phyloP scores from a whole-genome alignment of 2,113 vertebrate species.

The Tenrec ecaudatus region DNA sequence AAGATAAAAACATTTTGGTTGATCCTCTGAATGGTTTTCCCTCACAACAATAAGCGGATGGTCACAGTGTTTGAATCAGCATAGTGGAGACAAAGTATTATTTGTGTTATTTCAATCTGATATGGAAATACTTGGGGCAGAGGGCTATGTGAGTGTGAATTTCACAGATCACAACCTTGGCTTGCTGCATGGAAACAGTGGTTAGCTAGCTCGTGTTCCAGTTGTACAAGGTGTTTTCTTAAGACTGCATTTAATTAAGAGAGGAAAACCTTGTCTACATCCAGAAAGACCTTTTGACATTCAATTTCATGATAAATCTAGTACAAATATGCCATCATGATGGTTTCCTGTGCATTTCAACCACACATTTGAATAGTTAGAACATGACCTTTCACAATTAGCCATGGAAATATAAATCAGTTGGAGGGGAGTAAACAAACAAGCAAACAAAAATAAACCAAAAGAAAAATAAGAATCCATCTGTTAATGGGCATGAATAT shows the following conservation, averaged over 20 bases:
- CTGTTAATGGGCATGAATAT: constrained; percentile 37
- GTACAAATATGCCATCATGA: constrained; percentile 23
- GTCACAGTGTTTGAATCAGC: background rate
- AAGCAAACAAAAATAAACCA: no score
- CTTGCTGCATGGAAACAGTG: background rate
- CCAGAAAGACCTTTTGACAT: constrained; percentile 27
- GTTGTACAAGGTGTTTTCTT: constrained; percentile 11
- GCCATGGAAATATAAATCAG: constrained; percentile 52
- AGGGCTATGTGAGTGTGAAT: rapidly evolving
- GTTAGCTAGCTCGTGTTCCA: background rate
- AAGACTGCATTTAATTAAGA: constrained; percentile 29
- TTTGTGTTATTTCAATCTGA: background rate
- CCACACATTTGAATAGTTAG: constrained; percentile 57
- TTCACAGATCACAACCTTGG: background rate
- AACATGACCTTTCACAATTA: constrained; percentile 28
- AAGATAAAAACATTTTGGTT: constrained; percentile 20
- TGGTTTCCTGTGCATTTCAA: constrained; percentile 47
- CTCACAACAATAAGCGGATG: background rate
- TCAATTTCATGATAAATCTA: constrained; percentile 41
- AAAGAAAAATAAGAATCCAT: constrained; percentile 62
- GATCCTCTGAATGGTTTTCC: constrained; percentile 48
- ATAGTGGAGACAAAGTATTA: background rate
- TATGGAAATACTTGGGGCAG: background rate
- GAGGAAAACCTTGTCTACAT: background rate
- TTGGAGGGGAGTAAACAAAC: constrained; percentile 18